Evolutionary conservation across 53 echinoderm and acorn worm genomes (phyloP), one percentile per base, ranked within the genome.

Genomic region (Mesocentrotus franciscanus): DNA sequence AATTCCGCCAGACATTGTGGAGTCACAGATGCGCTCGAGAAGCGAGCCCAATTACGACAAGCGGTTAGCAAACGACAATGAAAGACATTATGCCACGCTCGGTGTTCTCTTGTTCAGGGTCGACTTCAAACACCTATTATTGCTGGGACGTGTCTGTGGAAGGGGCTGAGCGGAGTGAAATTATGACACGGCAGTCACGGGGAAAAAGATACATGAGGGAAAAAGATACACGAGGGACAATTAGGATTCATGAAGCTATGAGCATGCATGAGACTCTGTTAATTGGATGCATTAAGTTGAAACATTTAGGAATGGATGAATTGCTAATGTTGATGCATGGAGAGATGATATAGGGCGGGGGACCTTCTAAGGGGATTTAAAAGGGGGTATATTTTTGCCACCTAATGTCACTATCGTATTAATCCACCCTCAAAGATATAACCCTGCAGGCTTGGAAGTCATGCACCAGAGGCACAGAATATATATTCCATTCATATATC

Each of bases 231-330:
- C 55, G 18, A 24, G 84, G 84, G 84, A 84, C 84, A 84, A 84
- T 84, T 84, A 84, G 84, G 10, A 84, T 84, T 84, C 84, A 84
- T 84, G 84, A 84, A 84, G 84, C 84, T 84, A 84, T 84, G 84
- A 84, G 84, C 84, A 84, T 84, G 84, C 84, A 84, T 84, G 55
- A 22, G 17, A 22, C 29, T 20, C 18, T 0, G 55, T 84, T 84
- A 49, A 84, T 84, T 84, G 84, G 84, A 84, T 34, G 84, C 84
- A 84, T 84, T 84, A 84, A 84, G 84, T 84, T 84, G 84, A 84
- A 84, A 84, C 84, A 84, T 84, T 84, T 84, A 84, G 84, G 20
- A 84, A 55, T 84, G 84, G 42, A 39, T 84, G 84, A 49, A 84
- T 84, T 55, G 11, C 18, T 84, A 84, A 84, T 84, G 84, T 84